Conservation (phyloP, 2,113 vertebrate species). For the Microtus oregoni region DNA sequence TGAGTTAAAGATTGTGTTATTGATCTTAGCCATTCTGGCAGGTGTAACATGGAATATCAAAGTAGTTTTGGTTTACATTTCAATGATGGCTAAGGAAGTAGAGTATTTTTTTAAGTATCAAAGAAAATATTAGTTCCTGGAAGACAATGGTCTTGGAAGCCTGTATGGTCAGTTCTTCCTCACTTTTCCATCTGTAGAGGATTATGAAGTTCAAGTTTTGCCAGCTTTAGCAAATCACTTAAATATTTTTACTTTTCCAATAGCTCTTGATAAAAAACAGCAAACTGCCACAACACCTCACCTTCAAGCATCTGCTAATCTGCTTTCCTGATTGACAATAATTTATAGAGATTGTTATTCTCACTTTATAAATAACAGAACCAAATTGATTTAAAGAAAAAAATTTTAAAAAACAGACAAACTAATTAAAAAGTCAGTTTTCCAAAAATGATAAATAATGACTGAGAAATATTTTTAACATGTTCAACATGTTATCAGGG, state of each 20-base stretch:
- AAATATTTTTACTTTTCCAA: slow-evolving; percentile 12
- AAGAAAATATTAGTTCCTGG: neutral
- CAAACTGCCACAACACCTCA: neutral
- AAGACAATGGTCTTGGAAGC: neutral
- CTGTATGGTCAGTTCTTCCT: neutral
- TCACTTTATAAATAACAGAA: neutral
- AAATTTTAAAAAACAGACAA: neutral
- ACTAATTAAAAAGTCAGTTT: neutral
- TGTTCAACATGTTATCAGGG: neutral
- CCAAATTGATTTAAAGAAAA: neutral
- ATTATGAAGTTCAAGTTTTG: neutral
- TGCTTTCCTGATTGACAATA: neutral
- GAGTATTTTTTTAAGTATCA: neutral
- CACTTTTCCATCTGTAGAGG: neutral
- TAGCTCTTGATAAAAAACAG: neutral
- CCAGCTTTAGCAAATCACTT: neutral
- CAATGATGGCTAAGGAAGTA: neutral
- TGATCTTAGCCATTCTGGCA: neutral
- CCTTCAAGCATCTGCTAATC: neutral
- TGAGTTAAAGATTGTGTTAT: neutral
- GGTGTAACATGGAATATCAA: neutral
- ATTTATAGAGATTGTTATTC: neutral
- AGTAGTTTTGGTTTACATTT: neutral
- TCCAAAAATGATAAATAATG: neutral
- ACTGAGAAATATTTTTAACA: neutral